Evolutionary conservation across 2,113 vertebrate species (phyloP).

Genomic region (Laterallus jamaicensis): DNA sequence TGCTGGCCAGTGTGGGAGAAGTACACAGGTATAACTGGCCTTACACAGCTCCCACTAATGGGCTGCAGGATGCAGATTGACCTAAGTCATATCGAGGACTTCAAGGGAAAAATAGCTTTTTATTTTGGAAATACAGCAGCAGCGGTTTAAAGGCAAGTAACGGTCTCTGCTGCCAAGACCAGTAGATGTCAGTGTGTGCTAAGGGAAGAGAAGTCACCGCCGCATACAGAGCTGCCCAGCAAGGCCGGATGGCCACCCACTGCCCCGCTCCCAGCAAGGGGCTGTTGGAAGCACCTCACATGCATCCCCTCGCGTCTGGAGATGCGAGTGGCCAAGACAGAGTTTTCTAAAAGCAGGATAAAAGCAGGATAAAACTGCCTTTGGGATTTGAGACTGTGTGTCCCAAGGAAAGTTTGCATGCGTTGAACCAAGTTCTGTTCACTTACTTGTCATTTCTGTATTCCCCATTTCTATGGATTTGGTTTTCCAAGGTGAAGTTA

Average conservation of each 20-base stretch:
- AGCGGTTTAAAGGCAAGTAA: background rate
- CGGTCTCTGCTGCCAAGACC: background rate
- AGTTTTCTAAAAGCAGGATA: background rate
- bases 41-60: background rate
- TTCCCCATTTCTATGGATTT: slow-evolving; percentile 89
- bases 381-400: background rate
- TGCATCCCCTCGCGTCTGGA: background rate
- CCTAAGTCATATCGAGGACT: fast-evolving
- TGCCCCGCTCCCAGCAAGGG: background rate
- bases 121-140: background rate
- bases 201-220: background rate
- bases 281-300: background rate
- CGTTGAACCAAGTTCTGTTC: background rate
- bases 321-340: background rate
- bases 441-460: slow-evolving; percentile 91
- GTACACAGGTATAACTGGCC: background rate
- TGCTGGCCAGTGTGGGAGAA: background rate
- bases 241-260: fast-evolving
- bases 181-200: slow-evolving; percentile 68
- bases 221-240: background rate
- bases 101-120: background rate
- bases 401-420: background rate
- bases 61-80: background rate
- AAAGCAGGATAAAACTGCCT: background rate
- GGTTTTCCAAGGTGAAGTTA: slow-evolving; percentile 97